Evolutionary conservation across 2,888 invertebrate species (phyloP).

Genomic region (Stegana nigrithorax): DNA sequence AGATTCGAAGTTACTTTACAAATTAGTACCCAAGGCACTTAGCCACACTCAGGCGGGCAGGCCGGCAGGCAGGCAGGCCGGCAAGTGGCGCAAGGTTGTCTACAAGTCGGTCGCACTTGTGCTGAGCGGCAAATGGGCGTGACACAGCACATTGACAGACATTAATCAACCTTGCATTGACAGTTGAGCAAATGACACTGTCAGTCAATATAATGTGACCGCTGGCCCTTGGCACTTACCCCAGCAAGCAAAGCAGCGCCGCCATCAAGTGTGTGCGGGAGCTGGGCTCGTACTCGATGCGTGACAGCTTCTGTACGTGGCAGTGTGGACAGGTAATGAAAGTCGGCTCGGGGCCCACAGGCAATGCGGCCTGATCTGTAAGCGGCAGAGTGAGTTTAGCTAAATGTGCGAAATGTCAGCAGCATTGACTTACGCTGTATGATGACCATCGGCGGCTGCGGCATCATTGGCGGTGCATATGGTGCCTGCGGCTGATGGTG

Average conservation of each 20-base stretch:
- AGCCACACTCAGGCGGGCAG: too few relatives aligned
- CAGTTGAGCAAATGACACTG: too few relatives aligned
- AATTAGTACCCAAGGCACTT: too few relatives aligned
- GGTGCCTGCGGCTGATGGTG: slow-evolving; percentile 17
- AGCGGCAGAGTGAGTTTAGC: background rate
- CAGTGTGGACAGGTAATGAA: slow-evolving; percentile 62
- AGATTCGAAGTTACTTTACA: too few relatives aligned
- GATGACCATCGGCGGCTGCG: slow-evolving; percentile 54
- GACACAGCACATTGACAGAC: too few relatives aligned
- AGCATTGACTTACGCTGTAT: slow-evolving; percentile 57
- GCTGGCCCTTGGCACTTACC: too few relatives aligned
- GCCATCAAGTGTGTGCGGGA: slow-evolving; percentile 63
- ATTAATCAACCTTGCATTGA: too few relatives aligned
- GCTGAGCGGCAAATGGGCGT: too few relatives aligned
- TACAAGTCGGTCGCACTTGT: too few relatives aligned
- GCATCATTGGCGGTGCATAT: slow-evolving; percentile 21
- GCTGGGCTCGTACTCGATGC: slow-evolving; percentile 62
- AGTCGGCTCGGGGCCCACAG: slow-evolving; percentile 59
- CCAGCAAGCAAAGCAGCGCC: slow-evolving; percentile 60
- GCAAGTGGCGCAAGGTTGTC: too few relatives aligned
- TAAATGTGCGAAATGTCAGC: background rate
- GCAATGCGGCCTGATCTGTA: slow-evolving; percentile 47
- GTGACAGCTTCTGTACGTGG: slow-evolving; percentile 58
- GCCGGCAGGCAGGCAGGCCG: too few relatives aligned
- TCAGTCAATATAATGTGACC: too few relatives aligned